Conservation (phyloP, 2,113 vertebrate genomes). For the Callaeas wilsoni region DNA sequence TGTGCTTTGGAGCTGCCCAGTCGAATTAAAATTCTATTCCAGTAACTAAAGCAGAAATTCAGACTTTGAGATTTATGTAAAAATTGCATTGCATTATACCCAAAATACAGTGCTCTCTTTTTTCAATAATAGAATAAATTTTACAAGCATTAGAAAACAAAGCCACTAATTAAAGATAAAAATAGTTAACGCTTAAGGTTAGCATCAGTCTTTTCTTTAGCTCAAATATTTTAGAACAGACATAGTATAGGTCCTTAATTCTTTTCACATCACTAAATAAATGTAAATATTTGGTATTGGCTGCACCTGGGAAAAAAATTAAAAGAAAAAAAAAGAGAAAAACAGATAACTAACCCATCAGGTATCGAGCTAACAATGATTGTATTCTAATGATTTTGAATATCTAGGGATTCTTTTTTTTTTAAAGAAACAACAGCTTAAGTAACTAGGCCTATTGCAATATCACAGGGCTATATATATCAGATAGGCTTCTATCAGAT, state of each 20-base stretch:
- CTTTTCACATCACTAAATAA: neutral
- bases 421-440: neutral
- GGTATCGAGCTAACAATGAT: neutral
- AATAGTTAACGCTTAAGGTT: neutral
- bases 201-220: neutral
- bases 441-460: neutral
- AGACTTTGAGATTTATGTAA: neutral
- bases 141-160: neutral
- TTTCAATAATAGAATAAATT: neutral
- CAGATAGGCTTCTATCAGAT: neutral
- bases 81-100: neutral
- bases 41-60: neutral
- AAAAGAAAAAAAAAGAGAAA: neutral
- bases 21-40: neutral
- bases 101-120: neutral
- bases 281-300: neutral
- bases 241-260: neutral
- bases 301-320: neutral
- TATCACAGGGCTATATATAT: neutral
- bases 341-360: neutral
- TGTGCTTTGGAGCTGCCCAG: neutral
- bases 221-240: neutral
- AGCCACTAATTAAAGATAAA: neutral
- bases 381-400: neutral
- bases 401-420: neutral